Evolutionary conservation across 2,888 invertebrate genomes (phyloP).

Genomic region (Dastarcus helophoroides): DNA sequence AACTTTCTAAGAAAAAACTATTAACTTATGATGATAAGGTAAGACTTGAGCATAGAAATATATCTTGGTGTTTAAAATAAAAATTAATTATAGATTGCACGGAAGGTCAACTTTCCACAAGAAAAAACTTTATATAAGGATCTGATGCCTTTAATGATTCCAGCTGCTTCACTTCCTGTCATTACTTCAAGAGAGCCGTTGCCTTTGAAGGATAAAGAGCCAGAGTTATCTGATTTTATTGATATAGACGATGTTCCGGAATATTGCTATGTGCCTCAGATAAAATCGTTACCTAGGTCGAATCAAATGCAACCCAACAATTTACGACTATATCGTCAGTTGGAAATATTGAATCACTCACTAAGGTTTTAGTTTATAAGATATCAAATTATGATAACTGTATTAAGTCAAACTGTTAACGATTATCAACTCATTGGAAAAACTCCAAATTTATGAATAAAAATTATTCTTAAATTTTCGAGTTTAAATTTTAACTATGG

Average conservation of each 20-base stretch:
- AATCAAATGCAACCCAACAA: conserved; percentile 8
- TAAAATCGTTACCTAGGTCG: conserved; percentile 9
- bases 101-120: conserved; percentile 21
- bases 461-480: too few species aligned
- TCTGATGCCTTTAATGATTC: conserved; percentile 19
- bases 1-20: conserved; percentile 2
- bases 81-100: conserved; percentile 18
- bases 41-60: not conserved
- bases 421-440: too few species aligned
- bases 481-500: too few species aligned
- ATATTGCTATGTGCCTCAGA: conserved; percentile 10
- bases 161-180: conserved; percentile 12
- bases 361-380: too few species aligned
- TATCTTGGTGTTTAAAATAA: not conserved
- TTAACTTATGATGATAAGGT: conserved; percentile 10
- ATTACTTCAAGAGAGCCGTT: conserved; percentile 16
- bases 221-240: conserved; percentile 18
- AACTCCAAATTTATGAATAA: too few species aligned
- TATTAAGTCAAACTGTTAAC: too few species aligned
- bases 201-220: conserved; percentile 20
- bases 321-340: conserved; percentile 13
- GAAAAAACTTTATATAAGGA: conserved; percentile 21
- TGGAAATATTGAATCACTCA: too few species aligned
- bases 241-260: conserved; percentile 9
- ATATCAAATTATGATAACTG: too few species aligned